A percentile compares a stretch with the other conserved stretches of the same genome.
Evolutionary conservation across 2,113 vertebrate genomes (phyloP).

Genomic region (Macroglossus sobrinus): DNA sequence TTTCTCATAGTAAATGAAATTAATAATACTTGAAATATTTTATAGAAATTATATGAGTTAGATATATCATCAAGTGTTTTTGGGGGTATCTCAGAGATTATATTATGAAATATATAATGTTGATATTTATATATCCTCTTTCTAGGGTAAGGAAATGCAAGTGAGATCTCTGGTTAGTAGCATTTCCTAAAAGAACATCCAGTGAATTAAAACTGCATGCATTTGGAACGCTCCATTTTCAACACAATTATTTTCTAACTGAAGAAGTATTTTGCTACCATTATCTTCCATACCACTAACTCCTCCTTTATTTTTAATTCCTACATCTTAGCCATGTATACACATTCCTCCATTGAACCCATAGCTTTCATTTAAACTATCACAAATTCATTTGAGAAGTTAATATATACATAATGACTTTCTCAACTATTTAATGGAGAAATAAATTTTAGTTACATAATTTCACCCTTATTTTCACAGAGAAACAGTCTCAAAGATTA

Average conservation of each 20-base stretch:
- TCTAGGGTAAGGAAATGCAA: neutral
- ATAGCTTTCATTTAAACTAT: neutral
- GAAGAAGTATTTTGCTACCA: neutral
- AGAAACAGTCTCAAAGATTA: neutral
- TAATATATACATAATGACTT: neutral
- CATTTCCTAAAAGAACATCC: neutral
- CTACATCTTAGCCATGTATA: neutral
- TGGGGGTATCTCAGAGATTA: neutral
- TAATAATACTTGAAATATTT: conserved; percentile 15
- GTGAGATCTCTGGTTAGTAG: neutral
- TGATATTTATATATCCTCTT: neutral
- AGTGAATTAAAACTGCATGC: neutral
- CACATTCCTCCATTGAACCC: neutral
- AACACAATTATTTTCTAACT: neutral
- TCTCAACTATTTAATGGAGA: neutral
- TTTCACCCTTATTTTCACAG: neutral
- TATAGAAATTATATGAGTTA: neutral
- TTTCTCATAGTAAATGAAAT: neutral
- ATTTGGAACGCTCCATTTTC: neutral
- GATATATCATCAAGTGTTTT: neutral
- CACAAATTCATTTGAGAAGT: neutral
- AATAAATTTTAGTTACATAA: neutral
- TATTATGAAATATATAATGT: neutral
- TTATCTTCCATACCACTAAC: neutral
- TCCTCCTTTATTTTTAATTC: neutral